A percentile compares a stretch with the other conserved stretches of the same genome.
Evolutionary conservation across 92 coral and sea anemone species (phyloP).

Genomic region (Parazoanthus swiftii): DNA sequence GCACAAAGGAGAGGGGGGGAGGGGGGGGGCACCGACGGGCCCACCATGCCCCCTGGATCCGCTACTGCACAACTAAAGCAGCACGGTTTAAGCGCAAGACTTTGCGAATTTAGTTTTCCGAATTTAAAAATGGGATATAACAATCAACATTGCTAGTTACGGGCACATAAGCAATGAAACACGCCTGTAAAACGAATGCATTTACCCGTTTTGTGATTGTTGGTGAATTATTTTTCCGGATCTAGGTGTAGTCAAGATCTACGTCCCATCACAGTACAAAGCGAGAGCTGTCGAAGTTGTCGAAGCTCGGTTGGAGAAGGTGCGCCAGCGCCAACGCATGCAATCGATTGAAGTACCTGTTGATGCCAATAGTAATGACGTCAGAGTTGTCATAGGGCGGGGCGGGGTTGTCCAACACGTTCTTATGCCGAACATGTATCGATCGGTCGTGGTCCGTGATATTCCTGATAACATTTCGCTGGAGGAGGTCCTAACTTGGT

Average conservation of each 20-base stretch:
- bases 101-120: too few relatives aligned
- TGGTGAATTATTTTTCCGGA: too few relatives aligned
- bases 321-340: constrained; percentile 47
- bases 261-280: constrained; percentile 40
- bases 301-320: constrained; percentile 49
- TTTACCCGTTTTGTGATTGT: too few relatives aligned
- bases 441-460: constrained; percentile 58
- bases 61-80: too few relatives aligned
- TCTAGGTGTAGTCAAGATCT: constrained; percentile 53
- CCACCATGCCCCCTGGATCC: too few relatives aligned
- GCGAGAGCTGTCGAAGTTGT: constrained; percentile 45
- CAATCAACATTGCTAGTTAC: too few relatives aligned
- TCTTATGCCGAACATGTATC: constrained; percentile 75
- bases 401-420: constrained; percentile 72
- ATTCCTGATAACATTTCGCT: not conserved
- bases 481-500: constrained; percentile 26
- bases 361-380: constrained; percentile 28
- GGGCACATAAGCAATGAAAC: too few relatives aligned
- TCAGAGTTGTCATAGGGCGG: constrained; percentile 58
- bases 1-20: too few relatives aligned
- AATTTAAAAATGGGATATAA: too few relatives aligned
- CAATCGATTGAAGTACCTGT: constrained; percentile 50
- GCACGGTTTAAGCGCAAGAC: too few relatives aligned
- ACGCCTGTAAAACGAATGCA: too few relatives aligned
- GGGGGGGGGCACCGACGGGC: too few relatives aligned